Evolutionary conservation across 2,113 vertebrate species (phyloP).

Genomic region (Marcusenius ussheri): DNA sequence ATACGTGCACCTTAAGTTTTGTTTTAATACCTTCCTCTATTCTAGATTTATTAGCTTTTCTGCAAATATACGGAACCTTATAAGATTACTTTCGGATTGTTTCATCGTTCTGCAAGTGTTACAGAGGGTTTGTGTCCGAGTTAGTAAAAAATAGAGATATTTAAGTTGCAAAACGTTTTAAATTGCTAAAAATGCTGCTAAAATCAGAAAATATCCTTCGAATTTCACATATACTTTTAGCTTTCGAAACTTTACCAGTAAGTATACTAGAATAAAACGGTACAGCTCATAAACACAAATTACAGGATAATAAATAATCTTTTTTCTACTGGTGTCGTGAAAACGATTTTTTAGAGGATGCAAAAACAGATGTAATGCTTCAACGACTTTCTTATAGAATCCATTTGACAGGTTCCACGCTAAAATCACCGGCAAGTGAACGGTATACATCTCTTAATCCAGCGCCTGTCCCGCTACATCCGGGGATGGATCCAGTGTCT

Average conservation of each 20-base stretch:
- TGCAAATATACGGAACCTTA: neutral
- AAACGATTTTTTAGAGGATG: neutral
- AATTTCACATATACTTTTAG: neutral
- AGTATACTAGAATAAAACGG: neutral
- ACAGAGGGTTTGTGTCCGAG: neutral
- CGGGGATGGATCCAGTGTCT: constrained; percentile 18
- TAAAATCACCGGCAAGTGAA: neutral
- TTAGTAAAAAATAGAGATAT: neutral
- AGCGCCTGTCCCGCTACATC: constrained; percentile 3
- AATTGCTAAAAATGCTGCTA: neutral
- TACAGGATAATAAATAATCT: neutral
- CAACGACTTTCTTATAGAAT: neutral
- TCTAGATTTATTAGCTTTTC: neutral
- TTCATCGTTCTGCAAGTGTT: neutral
- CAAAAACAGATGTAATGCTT: neutral
- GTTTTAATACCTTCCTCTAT: neutral
- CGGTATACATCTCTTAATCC: neutral
- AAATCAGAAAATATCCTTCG: neutral
- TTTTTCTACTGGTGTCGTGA: neutral
- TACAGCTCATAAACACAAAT: neutral
- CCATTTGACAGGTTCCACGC: neutral
- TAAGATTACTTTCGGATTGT: neutral
- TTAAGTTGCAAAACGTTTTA: neutral
- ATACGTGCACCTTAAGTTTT: neutral
- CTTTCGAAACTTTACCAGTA: neutral